Percentiles rank a stretch among this genome's conserved stretches.
These are phyloP conservation scores for Procapra przewalskii DNA, from an alignment of 2,113 vertebrate genomes.

Conservation along the genomic window DNA sequence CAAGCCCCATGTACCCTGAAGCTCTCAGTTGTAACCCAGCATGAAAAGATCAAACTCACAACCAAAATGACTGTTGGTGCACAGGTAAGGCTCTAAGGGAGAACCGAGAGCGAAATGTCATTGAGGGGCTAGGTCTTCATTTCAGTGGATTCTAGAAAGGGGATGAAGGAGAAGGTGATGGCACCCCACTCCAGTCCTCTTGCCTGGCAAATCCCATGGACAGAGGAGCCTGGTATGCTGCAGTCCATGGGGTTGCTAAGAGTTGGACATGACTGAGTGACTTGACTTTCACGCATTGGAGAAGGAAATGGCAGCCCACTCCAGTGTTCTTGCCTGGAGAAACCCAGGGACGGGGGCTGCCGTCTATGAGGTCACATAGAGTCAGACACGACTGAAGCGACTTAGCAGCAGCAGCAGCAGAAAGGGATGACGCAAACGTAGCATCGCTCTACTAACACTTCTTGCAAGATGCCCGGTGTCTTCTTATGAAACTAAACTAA, in stretches of 20 bases:
- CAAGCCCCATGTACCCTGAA: not conserved
- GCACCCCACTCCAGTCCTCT: too few species aligned
- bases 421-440: not conserved
- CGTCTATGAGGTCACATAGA: too few species aligned
- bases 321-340: too few species aligned
- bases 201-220: too few species aligned
- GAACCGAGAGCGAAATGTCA: not conserved
- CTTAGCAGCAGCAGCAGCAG: too few species aligned
- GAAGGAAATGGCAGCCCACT: too few species aligned
- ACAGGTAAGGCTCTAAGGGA: not conserved
- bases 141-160: not conserved
- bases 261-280: accelerated
- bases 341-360: too few species aligned
- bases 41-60: not conserved
- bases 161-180: not conserved
- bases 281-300: too few species aligned
- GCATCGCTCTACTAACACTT: not conserved
- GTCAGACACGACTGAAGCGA: accelerated
- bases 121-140: not conserved
- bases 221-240: too few species aligned
- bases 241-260: too few species aligned
- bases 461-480: not conserved
- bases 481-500: not conserved
- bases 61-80: not conserved
- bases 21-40: not conserved